phyloP scores from a whole-genome alignment of 1,140 invertebrate species.

The Palaemon carinicauda region DNA sequence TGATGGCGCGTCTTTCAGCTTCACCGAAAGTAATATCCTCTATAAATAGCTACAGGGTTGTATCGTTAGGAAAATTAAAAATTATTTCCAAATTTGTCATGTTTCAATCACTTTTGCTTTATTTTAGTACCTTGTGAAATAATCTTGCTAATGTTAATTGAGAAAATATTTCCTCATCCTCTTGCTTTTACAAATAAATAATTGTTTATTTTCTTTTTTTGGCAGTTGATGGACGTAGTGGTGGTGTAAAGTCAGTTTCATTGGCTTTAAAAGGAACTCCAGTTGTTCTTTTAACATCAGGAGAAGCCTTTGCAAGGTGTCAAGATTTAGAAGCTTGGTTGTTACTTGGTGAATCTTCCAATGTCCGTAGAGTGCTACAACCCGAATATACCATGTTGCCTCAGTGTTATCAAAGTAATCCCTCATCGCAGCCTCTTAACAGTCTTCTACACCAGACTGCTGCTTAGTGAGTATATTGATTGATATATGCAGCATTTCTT shows the following conservation, averaged over 20 bases:
- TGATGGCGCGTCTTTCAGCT: no score
- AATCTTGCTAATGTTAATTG: no score
- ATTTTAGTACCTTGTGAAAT: no score
- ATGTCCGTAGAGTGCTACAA: constrained; percentile 44
- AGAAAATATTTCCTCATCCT: no score
- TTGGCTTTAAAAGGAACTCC: constrained; percentile 29
- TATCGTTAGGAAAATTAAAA: no score
- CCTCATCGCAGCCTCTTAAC: constrained; percentile 30
- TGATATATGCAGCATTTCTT: neutral
- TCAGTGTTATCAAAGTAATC: constrained; percentile 11
- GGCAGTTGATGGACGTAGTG: constrained; percentile 40
- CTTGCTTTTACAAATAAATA: neutral
- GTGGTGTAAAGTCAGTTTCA: constrained; percentile 36
- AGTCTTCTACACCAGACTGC: constrained; percentile 51
- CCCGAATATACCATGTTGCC: constrained; percentile 48
- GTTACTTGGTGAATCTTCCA: constrained; percentile 47
- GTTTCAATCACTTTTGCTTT: no score
- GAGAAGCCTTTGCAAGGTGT: constrained; percentile 62
- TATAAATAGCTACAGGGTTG: no score
- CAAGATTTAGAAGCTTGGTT: constrained; percentile 50
- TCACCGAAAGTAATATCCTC: no score
- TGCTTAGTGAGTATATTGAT: constrained; percentile 44
- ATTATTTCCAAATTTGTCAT: no score
- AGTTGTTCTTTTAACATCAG: constrained; percentile 48
- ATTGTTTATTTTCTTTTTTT: neutral